These are phyloP conservation scores for Thereva unica DNA, from an alignment of 2,888 invertebrate genomes.

Conservation along the genomic window DNA sequence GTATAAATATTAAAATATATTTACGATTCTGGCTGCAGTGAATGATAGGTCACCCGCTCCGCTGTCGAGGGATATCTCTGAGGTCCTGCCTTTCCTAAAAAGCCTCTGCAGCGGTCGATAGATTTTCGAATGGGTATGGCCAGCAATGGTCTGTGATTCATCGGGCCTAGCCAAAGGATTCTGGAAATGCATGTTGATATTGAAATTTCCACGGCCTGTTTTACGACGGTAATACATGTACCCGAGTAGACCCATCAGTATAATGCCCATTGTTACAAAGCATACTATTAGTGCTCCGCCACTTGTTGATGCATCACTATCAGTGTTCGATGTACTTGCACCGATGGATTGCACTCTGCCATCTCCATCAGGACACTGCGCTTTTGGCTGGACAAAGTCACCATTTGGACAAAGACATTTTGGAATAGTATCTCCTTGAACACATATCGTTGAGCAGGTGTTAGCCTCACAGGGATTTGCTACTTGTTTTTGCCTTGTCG, in stretches of 20 bases:
- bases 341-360: not conserved
- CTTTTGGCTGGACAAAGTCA: constrained; percentile 51
- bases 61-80: constrained; percentile 50
- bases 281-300: constrained; percentile 38
- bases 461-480: constrained; percentile 61
- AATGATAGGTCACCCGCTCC: constrained; percentile 38
- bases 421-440: constrained; percentile 59
- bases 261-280: constrained; percentile 41
- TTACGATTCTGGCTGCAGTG: too few relatives aligned
- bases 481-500: constrained; percentile 61
- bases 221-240: constrained; percentile 52
- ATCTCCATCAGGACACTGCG: constrained; percentile 49
- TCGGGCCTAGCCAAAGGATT: constrained; percentile 54
- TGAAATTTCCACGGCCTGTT: constrained; percentile 61
- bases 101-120: constrained; percentile 47
- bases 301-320: not conserved
- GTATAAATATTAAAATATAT: not conserved
- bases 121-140: constrained; percentile 6
- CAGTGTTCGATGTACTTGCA: not conserved
- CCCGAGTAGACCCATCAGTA: constrained; percentile 45
- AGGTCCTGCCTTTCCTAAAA: constrained; percentile 46
- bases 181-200: constrained; percentile 58
- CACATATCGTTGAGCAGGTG: constrained; percentile 67
- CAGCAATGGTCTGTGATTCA: constrained; percentile 34
- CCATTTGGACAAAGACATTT: constrained; percentile 65